Evolutionary conservation across 2,888 invertebrate species (phyloP), one percentile per base, ranked within the genome.

Genomic region (Caenorhabditis panamensis): DNA sequence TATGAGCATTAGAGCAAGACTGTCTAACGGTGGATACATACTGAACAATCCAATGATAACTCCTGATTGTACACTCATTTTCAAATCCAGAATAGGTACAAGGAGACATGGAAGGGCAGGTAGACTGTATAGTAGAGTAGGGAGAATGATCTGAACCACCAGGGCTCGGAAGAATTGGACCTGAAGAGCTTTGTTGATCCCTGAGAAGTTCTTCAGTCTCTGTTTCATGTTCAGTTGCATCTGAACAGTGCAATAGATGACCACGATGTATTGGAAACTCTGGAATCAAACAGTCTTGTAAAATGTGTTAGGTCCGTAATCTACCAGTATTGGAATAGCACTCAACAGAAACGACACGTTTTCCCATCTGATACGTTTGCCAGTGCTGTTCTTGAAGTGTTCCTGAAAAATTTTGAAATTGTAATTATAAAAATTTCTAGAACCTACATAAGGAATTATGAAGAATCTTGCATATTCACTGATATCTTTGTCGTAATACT

Each of bases 141-240:
- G 58, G 18, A 58, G 20, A 2, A 37, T 36, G 58, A 58, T 71
- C 16, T 71, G 71, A 11, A 71, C 62, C 13, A 71, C 56, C 1
- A 71, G 36, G 2, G 71, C 62, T 1, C 36, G 24, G 36, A 71
- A 71, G 13, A 71, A 56, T 22, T 71, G 71, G 1, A 37, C 26
- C 31, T 71, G 71, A 54, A 71, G 62, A 13, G 54, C 44, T 28
- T 24, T 28, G 41, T 71, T 31, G 47, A 62, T 44, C 8, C 22
- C 49, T 5, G 62, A 62, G 24, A 26, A 47, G 20, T 71, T 62
- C 18, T 58, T 28, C 2, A 71, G 31, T 18, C 54, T 71, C 47
- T 54, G 37, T 28, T 56, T 62, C 71, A 71, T 71, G 24, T 62
- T 31, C 13, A 54, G 28, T 20, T 62, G n/a, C 44, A 62, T 71